These are phyloP conservation scores for Pygmarrhopalites habei DNA, from an alignment of 1,140 invertebrate species.

Conservation along the genomic window DNA sequence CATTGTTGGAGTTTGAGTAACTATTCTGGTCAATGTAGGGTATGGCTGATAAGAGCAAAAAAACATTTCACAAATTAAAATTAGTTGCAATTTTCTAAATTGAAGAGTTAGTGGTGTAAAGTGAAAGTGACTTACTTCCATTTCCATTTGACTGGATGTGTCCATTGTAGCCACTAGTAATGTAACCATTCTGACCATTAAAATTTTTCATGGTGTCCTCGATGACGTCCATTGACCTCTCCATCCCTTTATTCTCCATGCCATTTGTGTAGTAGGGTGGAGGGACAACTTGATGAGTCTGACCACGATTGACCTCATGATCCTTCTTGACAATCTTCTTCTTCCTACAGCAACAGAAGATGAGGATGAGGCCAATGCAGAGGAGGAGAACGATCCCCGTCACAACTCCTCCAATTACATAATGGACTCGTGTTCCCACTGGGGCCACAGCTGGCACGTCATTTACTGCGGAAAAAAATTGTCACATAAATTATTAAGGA, in stretches of 20 bases:
- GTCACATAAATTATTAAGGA: not conserved
- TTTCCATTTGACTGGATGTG: constrained; percentile 40
- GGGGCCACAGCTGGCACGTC: constrained; percentile 37
- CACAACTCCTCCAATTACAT: constrained; percentile 50
- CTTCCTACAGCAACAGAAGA: constrained; percentile 79
- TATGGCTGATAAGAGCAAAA: constrained; percentile 51
- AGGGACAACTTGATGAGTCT: constrained; percentile 71
- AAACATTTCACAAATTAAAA: too few relatives aligned
- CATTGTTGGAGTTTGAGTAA: constrained; percentile 85
- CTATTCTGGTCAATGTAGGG: constrained; percentile 77
- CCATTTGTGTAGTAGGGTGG: constrained; percentile 75
- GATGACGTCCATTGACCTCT: constrained; percentile 74
- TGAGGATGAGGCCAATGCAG: constrained; percentile 64
- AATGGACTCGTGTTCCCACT: constrained; percentile 33
- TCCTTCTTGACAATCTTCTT: constrained; percentile 73
- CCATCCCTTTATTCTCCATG: constrained; percentile 82
- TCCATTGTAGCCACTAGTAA: constrained; percentile 61
- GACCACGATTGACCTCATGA: constrained; percentile 74
- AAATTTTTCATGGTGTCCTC: constrained; percentile 70
- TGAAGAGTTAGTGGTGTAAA: too few relatives aligned
- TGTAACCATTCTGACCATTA: constrained; percentile 71
- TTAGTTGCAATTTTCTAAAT: too few relatives aligned
- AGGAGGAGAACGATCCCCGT: constrained; percentile 71
- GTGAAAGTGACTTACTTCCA: constrained; percentile 39
- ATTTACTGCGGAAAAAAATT: constrained; percentile 25